Percentiles rank a stretch among this genome's conserved stretches.
These are phyloP conservation scores for Diplodus puntazzo DNA, from an alignment of 2,797 vertebrate species.

Conservation along the genomic window DNA sequence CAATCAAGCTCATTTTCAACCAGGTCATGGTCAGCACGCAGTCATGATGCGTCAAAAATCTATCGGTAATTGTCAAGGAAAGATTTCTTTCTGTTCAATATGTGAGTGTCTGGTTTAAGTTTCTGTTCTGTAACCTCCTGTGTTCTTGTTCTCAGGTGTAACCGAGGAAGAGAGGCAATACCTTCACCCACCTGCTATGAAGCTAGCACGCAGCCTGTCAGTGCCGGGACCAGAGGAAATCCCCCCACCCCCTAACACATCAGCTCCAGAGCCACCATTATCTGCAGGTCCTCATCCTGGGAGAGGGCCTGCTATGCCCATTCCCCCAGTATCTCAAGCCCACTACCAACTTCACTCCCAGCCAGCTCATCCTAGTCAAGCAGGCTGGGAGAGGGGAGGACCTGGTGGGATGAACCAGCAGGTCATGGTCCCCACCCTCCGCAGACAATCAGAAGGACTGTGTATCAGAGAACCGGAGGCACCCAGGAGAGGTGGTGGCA, in stretches of 20 bases:
- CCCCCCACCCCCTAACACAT: constrained; percentile 93
- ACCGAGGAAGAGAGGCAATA: constrained; percentile 92
- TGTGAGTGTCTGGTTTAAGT: background rate
- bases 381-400: constrained; percentile 80
- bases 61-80: constrained; percentile 84
- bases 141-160: constrained; percentile 82
- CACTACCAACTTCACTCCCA: constrained; percentile 80
- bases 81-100: constrained; percentile 5
- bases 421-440: constrained; percentile 77
- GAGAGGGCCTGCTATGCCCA: constrained; percentile 80
- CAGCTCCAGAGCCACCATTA: constrained; percentile 92
- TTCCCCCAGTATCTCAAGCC: constrained; percentile 76
- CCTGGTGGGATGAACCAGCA: constrained; percentile 74
- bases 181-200: constrained; percentile 91
- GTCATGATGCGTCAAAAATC: constrained; percentile 95
- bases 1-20: constrained; percentile 91
- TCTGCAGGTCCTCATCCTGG: constrained; percentile 85
- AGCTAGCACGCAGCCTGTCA: constrained; percentile 93
- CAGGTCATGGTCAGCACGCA: constrained; percentile 89
- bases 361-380: constrained; percentile 71
- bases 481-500: constrained; percentile 81
- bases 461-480: constrained; percentile 77
- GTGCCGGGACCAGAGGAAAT: constrained; percentile 95
- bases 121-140: constrained; percentile 30
- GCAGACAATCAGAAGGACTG: constrained; percentile 78